phyloP scores from a whole-genome alignment of 2,888 invertebrate species.

The Candidula unifasciata region DNA sequence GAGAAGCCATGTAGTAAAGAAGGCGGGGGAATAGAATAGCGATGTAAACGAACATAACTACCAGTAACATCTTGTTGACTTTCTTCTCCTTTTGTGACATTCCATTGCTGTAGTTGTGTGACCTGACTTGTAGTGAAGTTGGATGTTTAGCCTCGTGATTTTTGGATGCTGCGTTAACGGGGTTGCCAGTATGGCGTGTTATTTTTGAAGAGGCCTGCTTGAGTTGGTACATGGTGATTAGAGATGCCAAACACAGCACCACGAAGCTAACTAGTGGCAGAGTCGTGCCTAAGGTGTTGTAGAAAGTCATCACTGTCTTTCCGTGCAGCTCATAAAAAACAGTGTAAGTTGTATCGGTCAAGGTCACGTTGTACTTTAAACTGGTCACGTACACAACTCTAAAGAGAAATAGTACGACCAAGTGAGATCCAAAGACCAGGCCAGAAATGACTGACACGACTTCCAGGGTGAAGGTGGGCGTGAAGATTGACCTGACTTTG shows the following conservation, averaged over 20 bases:
- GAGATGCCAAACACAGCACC: constrained; percentile 3
- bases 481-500: constrained; percentile 27
- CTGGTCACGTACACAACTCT: not conserved
- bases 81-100: constrained; percentile 15
- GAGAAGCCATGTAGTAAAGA: constrained; percentile 18
- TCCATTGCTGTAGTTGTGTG: not conserved
- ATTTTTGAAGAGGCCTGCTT: constrained; percentile 3
- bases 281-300: constrained; percentile 16
- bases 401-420: not conserved
- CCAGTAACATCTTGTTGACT: constrained; percentile 37
- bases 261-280: constrained; percentile 14
- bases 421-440: not conserved
- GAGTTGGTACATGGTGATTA: constrained; percentile 27
- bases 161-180: not conserved
- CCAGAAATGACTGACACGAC: not conserved
- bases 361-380: not conserved
- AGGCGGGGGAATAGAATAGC: constrained; percentile 2
- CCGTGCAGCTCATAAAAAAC: constrained; percentile 13
- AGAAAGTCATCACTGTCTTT: constrained; percentile 3
- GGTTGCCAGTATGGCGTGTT: not conserved
- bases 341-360: constrained; percentile 11
- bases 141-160: not conserved
- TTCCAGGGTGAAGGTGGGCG: not conserved
- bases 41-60: constrained; percentile 23
- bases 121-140: not conserved